A percentile compares a stretch with the other conserved stretches of the same genome.
phyloP scores from a whole-genome alignment of 2,797 vertebrate genomes.

The Micropoecilia bifurca region DNA sequence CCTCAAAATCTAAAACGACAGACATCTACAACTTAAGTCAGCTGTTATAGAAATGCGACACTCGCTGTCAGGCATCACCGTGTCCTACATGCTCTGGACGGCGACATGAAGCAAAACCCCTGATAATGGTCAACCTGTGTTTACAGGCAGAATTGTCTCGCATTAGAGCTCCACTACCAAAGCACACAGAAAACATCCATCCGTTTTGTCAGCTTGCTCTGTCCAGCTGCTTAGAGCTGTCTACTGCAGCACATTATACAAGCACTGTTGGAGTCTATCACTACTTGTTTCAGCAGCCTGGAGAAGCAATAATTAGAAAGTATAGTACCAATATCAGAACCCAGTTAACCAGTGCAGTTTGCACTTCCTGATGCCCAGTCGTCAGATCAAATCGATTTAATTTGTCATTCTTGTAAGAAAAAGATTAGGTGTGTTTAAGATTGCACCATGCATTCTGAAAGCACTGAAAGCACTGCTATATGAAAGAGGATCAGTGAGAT shows the following conservation, averaged over 20 bases:
- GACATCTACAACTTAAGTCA: neutral
- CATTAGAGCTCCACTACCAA: neutral
- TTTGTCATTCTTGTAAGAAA: slow-evolving; percentile 4
- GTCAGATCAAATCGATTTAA: slow-evolving; percentile 13
- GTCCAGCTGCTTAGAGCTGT: neutral
- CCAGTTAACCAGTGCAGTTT: slow-evolving; percentile 7
- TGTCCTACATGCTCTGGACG: too few species aligned
- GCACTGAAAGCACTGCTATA: neutral
- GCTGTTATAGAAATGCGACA: neutral
- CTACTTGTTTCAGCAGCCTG: neutral
- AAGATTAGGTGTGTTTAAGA: neutral
- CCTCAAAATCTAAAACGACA: neutral
- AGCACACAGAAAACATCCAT: neutral
- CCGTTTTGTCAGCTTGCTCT: slow-evolving; percentile 5
- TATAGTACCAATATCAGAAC: neutral
- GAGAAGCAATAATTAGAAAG: neutral
- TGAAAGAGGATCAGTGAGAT: neutral
- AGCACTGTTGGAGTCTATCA: neutral
- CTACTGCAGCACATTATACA: neutral
- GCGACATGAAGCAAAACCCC: neutral
- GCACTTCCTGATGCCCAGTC: slow-evolving; percentile 3
- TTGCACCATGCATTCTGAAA: neutral
- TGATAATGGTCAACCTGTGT: neutral
- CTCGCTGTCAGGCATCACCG: neutral
- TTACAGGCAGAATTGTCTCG: neutral